Evolutionary conservation across 2,797 vertebrate species (phyloP), one percentile per base, ranked within the genome.

Genomic region (Chloroceryle amazona): DNA sequence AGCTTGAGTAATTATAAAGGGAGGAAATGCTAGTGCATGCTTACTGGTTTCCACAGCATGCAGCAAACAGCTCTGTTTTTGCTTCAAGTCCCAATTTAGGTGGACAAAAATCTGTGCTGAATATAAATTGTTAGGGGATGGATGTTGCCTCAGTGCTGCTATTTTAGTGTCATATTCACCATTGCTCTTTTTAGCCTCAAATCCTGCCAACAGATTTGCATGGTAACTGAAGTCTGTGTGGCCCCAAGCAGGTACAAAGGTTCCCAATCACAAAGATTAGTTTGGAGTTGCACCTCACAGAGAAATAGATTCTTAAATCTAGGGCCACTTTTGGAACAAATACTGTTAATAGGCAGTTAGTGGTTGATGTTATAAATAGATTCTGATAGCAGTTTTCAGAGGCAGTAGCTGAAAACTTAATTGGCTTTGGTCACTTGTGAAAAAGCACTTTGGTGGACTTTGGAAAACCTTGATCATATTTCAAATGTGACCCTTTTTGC

Each of bases 31-130:
- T 93, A 41, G 39, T 75, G 37, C 47, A 44, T 26, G 44, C 28
- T 65, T 31, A 23, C 39, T 71, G 31, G 62, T 93, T 93, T 90
- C 29, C 33, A 58, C 54, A 62, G 19, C 70, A 51, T 37, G 35
- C 68, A 85, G 60, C 47, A 80, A 89, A 91, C 81, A 11, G 31
- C 60, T 47, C 41, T 2, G 1, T 81, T 55, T 55, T 87, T 75
- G 35, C 73, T 89, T 39, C 3, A 90, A 90, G 52, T 68, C 78
- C 63, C 79, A 4, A 16, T 61, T 25, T 37, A 73, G 52, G 42
- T 80, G 85, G 55, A 86, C 72, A 85, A 63, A 93, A 54, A 7
- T 65, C 44, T 86, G 31, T 88, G 71, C 62, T 95, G 92, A 75
- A 71, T 68, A 46, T 29, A 71, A 95, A 87, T 72, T 73, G 23